Evolutionary conservation across 2,797 vertebrate genomes (phyloP), one percentile per base, ranked within the genome.

Genomic region (Chrysocyon brachyurus): DNA sequence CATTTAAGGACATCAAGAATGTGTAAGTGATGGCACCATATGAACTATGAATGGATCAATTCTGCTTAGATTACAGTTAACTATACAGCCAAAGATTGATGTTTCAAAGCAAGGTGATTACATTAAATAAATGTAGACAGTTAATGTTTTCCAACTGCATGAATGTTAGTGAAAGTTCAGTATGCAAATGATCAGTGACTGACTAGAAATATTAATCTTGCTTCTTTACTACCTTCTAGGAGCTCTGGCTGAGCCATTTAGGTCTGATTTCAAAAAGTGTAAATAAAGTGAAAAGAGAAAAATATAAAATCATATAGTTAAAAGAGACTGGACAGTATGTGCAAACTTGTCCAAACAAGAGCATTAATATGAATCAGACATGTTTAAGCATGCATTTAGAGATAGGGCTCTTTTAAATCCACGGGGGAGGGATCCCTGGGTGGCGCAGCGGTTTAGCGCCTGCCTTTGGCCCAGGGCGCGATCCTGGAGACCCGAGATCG

Each of bases 81-180:
- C 36, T 59, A 36, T 49, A 24, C 2, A 88, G 83, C 16, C 72
- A 92, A 95, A 90, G 46, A 91, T 64, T 19, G 11, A 94, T 83
- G 36, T 73, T 91, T 72, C 82, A 91, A 83, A 97, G 77, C 64
- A 87, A 87, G 46, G 81, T 7, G 40, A 75, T 81, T 46, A 72
- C 59, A 92, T 10, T 73, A 78, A 93, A 90, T 64, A 95, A 88
- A 82, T 90, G 5, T 36, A 78, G 46, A 70, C 9, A 63, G 12
- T 78, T 79, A 79, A 86, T 81, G 3, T 56, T 96, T 96, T 72
- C 70, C 91, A 96, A 66, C 46, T 56, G 73, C 12, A 56, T 3
- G 64, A 72, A 96, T 40, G 2, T 82, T 68, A 59, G 14, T 73
- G 56, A 87, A 96, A 72, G 24, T 59, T 75, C 31, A 82, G n/a